phyloP scores from a whole-genome alignment of 2,113 vertebrate species.

The Mus musculus region GRCm39 chr11:20866001-20866500 shows the following conservation, averaged over 20 bases:
- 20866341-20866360: background rate
- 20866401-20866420: background rate
- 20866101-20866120: constrained; percentile 2
- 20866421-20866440: background rate
- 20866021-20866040: background rate
- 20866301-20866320: background rate
- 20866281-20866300: background rate
- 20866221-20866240: constrained; percentile 7
- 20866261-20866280: background rate
- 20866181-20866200: background rate
- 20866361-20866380: background rate
- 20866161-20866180: background rate
- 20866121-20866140: background rate
- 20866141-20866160: background rate
- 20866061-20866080: background rate
- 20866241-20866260: background rate
- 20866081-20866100: background rate
- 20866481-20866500: background rate
- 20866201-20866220: constrained; percentile 5
- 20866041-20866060: background rate
- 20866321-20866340: background rate
- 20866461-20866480: background rate
- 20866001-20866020: background rate
- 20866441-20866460: background rate
- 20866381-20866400: background rate